Evolutionary conservation across 2,113 vertebrate species (phyloP).

Genomic region (Pantherophis guttatus): DNA sequence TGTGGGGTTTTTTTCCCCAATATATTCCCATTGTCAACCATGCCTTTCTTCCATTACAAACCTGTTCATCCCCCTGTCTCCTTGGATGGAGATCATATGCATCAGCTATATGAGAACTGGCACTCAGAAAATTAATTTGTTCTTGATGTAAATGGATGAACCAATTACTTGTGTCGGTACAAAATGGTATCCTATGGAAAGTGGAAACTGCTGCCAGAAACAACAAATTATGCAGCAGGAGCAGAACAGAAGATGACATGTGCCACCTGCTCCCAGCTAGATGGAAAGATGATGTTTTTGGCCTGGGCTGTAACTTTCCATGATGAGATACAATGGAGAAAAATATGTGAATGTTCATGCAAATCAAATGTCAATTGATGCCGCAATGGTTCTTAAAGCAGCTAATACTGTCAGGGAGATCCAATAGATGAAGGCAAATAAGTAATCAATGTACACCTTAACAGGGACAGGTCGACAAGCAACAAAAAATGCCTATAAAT

Average conservation of each 20-base stretch:
- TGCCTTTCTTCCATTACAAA: background rate
- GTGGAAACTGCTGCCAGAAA: background rate
- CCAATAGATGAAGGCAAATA: background rate
- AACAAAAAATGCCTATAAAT: background rate
- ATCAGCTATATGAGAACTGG: background rate
- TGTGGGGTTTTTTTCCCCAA: background rate
- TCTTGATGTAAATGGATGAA: background rate
- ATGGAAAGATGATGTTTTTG: background rate
- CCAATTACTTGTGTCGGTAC: background rate
- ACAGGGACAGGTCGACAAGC: background rate
- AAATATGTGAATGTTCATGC: background rate
- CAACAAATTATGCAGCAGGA: background rate
- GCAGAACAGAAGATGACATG: background rate
- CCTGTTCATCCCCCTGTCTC: background rate
- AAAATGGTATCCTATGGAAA: background rate
- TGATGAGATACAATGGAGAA: background rate
- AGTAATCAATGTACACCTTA: background rate
- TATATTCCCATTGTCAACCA: background rate
- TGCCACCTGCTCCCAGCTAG: background rate
- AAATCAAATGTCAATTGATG: background rate
- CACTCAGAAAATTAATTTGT: background rate
- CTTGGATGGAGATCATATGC: background rate
- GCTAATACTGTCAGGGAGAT: conserved; percentile 3
- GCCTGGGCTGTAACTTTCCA: background rate
- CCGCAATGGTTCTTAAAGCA: fast-evolving